These are phyloP conservation scores for Athalia circularis DNA, from an alignment of 2,888 invertebrate species.

Conservation along the genomic window DNA sequence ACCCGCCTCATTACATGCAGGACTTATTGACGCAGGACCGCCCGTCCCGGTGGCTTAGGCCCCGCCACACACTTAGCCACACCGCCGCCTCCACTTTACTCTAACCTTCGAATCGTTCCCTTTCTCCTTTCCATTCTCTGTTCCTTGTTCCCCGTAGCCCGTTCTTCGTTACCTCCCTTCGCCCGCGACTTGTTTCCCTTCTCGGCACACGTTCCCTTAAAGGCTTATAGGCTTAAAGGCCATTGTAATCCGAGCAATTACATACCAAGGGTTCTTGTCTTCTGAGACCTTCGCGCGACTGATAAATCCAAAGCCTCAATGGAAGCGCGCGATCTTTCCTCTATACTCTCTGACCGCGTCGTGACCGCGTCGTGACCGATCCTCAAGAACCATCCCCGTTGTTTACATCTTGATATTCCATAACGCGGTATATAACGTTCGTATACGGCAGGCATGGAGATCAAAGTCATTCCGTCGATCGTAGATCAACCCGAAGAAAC, in stretches of 20 bases:
- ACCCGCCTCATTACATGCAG: constrained; percentile 64
- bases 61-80: constrained; percentile 51
- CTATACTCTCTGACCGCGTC: constrained; percentile 27
- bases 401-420: constrained; percentile 19
- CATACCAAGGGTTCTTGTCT: constrained; percentile 45
- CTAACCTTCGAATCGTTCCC: constrained; percentile 44
- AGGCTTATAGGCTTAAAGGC: constrained; percentile 45
- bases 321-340: constrained; percentile 41
- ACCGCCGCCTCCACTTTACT: constrained; percentile 45
- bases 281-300: constrained; percentile 42
- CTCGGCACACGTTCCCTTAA: constrained; percentile 44
- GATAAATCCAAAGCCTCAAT: constrained; percentile 42
- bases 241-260: constrained; percentile 46
- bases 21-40: constrained; percentile 62
- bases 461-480: constrained; percentile 32
- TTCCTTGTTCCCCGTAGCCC: neutral
- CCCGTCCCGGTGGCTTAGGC: constrained; percentile 50
- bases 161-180: constrained; percentile 1
- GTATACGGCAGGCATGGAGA: neutral
- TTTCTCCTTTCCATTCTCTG: neutral
- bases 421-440: neutral
- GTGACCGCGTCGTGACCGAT: constrained; percentile 34
- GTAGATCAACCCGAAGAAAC: constrained; percentile 17
- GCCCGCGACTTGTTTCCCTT: constrained; percentile 41
- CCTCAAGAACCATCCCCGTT: neutral